A percentile compares a stretch with the other conserved stretches of the same genome.
Conservation (phyloP, 1,140 invertebrate species). For the Caerostris extrusa region DNA sequence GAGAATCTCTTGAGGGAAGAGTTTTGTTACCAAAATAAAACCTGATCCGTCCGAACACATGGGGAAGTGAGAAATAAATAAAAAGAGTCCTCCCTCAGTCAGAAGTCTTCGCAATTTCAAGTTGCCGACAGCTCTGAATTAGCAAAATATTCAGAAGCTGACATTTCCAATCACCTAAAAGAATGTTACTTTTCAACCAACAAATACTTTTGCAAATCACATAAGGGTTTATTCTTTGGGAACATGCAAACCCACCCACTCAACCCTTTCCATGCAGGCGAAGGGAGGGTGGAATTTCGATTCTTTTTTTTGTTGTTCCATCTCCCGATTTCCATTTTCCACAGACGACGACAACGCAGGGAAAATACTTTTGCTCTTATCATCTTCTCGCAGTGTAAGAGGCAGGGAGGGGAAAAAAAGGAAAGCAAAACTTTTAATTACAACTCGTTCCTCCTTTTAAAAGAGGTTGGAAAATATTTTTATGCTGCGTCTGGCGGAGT, state of each 20-base stretch:
- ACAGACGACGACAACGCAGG: not conserved
- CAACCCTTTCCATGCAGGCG: not conserved
- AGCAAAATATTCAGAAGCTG: conserved; percentile 13
- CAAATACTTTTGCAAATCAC: conserved; percentile 26
- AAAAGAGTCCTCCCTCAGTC: not conserved
- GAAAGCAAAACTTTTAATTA: conserved; percentile 63
- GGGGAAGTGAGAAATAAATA: not conserved
- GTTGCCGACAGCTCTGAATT: conserved; percentile 1
- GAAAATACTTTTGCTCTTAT: conserved; percentile 56
- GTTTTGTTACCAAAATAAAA: not conserved
- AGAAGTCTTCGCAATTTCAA: not conserved
- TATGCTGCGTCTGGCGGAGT: conserved; percentile 15
- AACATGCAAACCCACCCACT: not conserved
- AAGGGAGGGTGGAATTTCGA: not conserved
- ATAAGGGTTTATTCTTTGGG: not conserved
- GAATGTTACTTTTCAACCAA: not conserved
- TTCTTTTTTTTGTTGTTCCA: not conserved
- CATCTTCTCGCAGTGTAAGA: not conserved
- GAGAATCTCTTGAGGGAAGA: too few relatives aligned
- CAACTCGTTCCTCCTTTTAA: not conserved
- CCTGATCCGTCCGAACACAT: not conserved
- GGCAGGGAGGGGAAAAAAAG: conserved; percentile 29
- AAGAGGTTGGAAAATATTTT: conserved; percentile 44
- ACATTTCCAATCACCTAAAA: not conserved
- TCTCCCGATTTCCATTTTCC: conserved; percentile 1